Evolutionary conservation across 2,888 invertebrate genomes (phyloP), one percentile per base, ranked within the genome.

Genomic region (Spicauda simplicius): DNA sequence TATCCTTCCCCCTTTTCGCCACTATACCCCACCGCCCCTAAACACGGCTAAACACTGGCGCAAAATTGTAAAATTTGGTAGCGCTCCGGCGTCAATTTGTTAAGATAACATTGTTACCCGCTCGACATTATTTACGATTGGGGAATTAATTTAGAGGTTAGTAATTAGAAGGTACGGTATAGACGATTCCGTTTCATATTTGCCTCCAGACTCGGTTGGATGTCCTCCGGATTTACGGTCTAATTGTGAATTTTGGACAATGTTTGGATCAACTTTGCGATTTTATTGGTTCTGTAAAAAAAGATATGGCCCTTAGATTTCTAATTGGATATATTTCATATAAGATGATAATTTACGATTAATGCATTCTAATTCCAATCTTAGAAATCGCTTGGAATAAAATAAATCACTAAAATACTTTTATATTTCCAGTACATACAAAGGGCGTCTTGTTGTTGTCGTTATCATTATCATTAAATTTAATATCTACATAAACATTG

Each of bases 1-100:
- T 90, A 86, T 87, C 88, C 87, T 86, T 82, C 80, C 79, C 80
- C 88, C 87, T 80, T 81, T 84, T 84, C 82, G 80, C 80, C 88
- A 90, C 90, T 91, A 90, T 86, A 74, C 70, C 41, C 78, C 73
- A 69, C 73, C 77, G 76, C 83, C 84, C 85, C 88, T 91, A 91
- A 91, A 91, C 90, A 90, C 81, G 78, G 83, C 86, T 90, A 90
- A 92, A 90, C 87, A 90, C 81, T 79, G 85, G 83, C 73, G 84
- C 87, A 82, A 87, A 91, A 91, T 91, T 90, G 90, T 90, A 87
- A 90, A 90, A 89, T 90, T 90, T 77, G 81, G 79, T 73, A 72
- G 74, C 81, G 85, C 79, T 84, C 75, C 74, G 80, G 78, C 82
- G 84, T 86, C 91, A 89, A 90, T 90, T 91, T 88, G 86, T 81